These are phyloP conservation scores for Drosophila pallidifrons DNA, from an alignment of 1,140 invertebrate genomes.

Conservation along the genomic window DNA sequence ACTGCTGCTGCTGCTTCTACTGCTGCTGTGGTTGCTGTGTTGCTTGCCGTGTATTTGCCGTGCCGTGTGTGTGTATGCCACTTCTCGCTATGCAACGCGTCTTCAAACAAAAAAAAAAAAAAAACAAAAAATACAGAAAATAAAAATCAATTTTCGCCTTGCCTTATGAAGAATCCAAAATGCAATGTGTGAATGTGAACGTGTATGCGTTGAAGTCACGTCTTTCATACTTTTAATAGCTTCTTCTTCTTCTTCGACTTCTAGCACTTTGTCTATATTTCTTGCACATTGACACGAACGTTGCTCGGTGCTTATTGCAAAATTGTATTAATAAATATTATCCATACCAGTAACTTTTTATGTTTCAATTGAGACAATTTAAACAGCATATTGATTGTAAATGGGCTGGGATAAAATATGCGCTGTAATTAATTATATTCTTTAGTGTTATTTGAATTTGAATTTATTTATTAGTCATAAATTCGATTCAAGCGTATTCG, in stretches of 20 bases:
- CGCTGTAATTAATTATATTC: no score
- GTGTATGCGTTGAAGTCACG: constrained; percentile 58
- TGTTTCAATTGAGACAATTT: no score
- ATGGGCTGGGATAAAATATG: no score
- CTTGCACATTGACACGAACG: not conserved
- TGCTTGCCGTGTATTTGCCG: constrained; percentile 9
- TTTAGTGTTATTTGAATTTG: no score
- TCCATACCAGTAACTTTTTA: no score
- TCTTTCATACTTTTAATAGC: constrained; percentile 62
- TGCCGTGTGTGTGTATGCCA: constrained; percentile 53
- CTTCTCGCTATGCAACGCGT: constrained; percentile 42
- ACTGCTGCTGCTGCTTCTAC: constrained; percentile 49
- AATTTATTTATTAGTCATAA: no score
- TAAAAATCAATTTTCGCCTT: constrained; percentile 69
- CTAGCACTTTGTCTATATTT: constrained; percentile 9
- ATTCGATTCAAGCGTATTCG: no score
- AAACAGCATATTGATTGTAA: no score
- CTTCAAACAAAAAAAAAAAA: constrained; percentile 54
- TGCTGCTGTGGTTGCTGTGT: constrained; percentile 53
- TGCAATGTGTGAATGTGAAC: constrained; percentile 17
- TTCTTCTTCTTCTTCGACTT: constrained; percentile 24
- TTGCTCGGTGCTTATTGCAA: not conserved
- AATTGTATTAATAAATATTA: not conserved
- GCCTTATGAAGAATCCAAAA: constrained; percentile 46
- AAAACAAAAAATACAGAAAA: constrained; percentile 40